phyloP scores from a whole-genome alignment of 2,888 invertebrate species.

The Pollenia labialis region DNA sequence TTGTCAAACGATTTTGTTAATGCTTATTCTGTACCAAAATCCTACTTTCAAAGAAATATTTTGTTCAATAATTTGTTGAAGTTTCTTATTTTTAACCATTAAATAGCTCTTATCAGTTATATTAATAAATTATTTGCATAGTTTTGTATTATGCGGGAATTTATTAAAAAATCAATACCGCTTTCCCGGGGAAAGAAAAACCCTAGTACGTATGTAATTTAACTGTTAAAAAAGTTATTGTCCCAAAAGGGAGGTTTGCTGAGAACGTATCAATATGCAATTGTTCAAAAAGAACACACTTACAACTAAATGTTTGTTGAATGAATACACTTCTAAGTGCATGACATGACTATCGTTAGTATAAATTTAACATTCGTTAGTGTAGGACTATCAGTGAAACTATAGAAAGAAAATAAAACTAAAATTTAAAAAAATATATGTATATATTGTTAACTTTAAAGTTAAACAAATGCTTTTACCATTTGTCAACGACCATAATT shows the following conservation, averaged over 20 bases:
- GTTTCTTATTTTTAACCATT: no score
- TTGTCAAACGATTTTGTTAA: no score
- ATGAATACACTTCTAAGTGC: constrained; percentile 16
- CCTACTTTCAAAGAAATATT: no score
- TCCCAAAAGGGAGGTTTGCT: constrained; percentile 14
- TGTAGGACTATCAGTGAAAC: constrained; percentile 17
- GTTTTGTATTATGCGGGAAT: no score
- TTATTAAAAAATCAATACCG: no score
- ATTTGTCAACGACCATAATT: constrained; percentile 74
- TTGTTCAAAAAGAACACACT: constrained; percentile 9
- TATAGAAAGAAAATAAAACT: not conserved
- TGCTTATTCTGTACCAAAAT: no score
- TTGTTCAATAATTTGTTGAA: no score
- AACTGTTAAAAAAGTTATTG: no score
- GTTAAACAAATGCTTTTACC: constrained; percentile 75
- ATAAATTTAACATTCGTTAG: constrained; percentile 69
- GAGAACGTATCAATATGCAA: constrained; percentile 49
- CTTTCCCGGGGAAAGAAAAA: no score
- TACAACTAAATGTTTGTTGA: not conserved
- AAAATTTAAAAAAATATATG: not conserved
- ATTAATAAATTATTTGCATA: no score
- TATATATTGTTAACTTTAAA: not conserved
- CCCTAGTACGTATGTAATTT: not conserved
- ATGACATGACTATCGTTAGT: constrained; percentile 65
- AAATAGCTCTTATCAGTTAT: no score